phyloP scores from a whole-genome alignment of 2,113 vertebrate genomes.

The Burhinus bistriatus region DNA sequence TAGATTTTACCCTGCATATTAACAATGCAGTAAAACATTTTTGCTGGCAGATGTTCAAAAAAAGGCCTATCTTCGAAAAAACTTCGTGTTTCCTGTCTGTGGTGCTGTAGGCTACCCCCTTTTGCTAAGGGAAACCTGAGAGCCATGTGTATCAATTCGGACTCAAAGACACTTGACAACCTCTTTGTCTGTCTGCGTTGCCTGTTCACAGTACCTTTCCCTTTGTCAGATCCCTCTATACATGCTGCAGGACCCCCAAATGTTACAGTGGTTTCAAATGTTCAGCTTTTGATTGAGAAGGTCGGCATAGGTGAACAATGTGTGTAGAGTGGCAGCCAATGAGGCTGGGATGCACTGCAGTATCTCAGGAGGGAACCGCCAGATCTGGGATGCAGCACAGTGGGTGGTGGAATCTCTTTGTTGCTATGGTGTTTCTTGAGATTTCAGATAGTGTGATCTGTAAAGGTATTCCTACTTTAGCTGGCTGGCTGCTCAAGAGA shows the following conservation, averaged over 20 bases:
- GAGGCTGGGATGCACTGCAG: not conserved
- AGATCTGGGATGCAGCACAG: not conserved
- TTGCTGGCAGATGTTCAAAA: not conserved
- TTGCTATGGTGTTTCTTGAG: not conserved
- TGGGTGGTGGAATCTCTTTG: not conserved
- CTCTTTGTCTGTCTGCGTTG: not conserved
- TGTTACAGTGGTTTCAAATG: not conserved
- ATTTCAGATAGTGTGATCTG: not conserved
- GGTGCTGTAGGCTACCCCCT: not conserved
- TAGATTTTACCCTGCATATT: not conserved
- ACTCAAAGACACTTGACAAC: not conserved
- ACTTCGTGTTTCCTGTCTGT: not conserved
- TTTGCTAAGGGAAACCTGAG: not conserved
- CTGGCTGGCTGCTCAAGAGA: not conserved
- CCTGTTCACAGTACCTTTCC: not conserved
- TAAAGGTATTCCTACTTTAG: not conserved
- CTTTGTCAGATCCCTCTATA: not conserved
- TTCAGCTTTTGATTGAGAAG: not conserved
- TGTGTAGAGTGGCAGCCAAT: rapidly evolving
- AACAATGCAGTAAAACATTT: not conserved
- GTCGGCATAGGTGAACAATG: not conserved
- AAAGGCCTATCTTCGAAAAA: not conserved
- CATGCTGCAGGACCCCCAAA: not conserved
- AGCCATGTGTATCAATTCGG: not conserved
- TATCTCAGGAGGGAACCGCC: not conserved